A percentile compares a stretch with the other conserved stretches of the same genome.
Conservation (phyloP, 1,140 invertebrate genomes). For the Polyergus mexicanus region DNA sequence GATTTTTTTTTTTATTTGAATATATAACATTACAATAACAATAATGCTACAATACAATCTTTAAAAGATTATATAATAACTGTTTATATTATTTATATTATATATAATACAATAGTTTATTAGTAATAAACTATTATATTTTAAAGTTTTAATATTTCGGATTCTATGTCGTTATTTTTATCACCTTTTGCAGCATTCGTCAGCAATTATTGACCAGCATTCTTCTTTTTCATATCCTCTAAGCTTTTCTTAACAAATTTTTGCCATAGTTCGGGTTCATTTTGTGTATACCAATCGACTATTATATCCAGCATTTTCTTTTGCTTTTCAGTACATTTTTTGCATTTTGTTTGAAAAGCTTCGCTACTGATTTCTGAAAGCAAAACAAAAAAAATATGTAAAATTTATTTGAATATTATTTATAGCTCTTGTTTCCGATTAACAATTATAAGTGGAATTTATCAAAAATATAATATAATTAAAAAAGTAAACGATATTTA, state of each 20-base stretch:
- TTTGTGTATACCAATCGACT: constrained; percentile 53
- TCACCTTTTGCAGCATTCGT: background rate
- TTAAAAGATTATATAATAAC: no score
- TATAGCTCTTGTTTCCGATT: background rate
- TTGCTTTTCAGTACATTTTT: constrained; percentile 70
- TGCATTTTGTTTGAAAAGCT: constrained; percentile 67
- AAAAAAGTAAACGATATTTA: no score
- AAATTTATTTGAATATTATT: constrained; percentile 1
- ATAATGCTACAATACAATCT: no score
- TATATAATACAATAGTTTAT: no score
- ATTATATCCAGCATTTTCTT: constrained; percentile 47
- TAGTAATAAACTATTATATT: no score
- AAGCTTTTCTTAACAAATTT: constrained; percentile 47
- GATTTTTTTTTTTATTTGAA: no score
- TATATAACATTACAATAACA: no score
- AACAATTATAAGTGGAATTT: background rate
- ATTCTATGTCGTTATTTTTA: background rate
- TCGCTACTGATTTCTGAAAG: constrained; percentile 59
- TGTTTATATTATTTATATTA: no score
- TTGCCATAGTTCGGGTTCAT: constrained; percentile 64
- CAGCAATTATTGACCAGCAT: background rate
- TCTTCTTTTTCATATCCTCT: constrained; percentile 21
- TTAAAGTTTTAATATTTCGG: background rate
- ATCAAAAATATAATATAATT: constrained; percentile 1
- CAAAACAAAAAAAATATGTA: background rate